These are phyloP conservation scores for Falco columbarius DNA, from an alignment of 2,797 vertebrate genomes.

Conservation along the genomic window DNA sequence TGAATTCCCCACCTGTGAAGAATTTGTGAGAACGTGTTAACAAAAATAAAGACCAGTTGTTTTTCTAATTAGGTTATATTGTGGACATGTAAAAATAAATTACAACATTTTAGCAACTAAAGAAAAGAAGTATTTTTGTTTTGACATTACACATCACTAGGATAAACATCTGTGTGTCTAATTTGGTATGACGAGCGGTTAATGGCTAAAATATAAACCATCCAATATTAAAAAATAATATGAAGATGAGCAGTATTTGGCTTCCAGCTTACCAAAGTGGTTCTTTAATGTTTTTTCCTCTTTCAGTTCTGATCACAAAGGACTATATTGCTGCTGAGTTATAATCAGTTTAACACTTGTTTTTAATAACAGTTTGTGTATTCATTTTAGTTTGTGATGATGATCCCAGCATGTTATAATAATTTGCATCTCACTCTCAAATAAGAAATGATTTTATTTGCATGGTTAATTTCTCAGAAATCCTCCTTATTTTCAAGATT, in stretches of 20 bases:
- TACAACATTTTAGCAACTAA: background rate
- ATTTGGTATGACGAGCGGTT: background rate
- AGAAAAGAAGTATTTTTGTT: background rate
- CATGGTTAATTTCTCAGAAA: slow-evolving; percentile 19
- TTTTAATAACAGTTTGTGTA: slow-evolving; percentile 5
- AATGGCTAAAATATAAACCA: background rate
- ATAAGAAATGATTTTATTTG: slow-evolving; percentile 18
- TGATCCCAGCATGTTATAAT: background rate
- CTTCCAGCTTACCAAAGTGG: background rate
- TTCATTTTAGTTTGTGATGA: background rate
- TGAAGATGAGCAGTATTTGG: background rate
- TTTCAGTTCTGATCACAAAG: background rate
- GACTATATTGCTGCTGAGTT: background rate
- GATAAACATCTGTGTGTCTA: background rate
- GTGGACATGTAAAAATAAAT: background rate
- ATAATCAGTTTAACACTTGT: background rate
- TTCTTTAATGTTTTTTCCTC: background rate
- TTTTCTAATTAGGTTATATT: background rate
- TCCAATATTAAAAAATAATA: background rate
- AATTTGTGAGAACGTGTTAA: background rate
- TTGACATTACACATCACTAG: background rate
- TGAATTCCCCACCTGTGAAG: background rate
- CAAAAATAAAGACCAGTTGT: background rate
- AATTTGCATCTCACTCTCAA: slow-evolving; percentile 10
- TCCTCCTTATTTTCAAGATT: background rate